Base-by-base conservation (phyloP, 1,140 invertebrate species). In the Tetranychus urticae region DNA sequence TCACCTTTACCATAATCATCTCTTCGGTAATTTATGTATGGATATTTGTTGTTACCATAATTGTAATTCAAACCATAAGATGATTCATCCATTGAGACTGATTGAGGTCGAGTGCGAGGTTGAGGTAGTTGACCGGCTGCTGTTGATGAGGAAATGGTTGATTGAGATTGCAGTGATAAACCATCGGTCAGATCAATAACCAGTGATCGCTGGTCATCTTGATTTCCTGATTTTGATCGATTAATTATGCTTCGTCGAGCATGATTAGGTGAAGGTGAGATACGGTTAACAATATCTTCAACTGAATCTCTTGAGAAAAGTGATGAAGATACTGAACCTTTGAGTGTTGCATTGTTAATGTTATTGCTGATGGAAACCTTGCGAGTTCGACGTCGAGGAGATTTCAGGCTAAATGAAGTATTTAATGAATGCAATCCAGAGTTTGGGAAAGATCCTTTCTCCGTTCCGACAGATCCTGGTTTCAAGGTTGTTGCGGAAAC, bases 381-480 rank as follows among this genome's bases (percentile, higher is more conserved):
- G 13, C 50, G 12, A 3, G n/a, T 12, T 31, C 50, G 50, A 31
- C 50, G 50, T 31, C 50, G 50, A 2, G 57, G 37, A 0, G 57
- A 42, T 14, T 46, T 13, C 4, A 33, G 10, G 2, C n/a, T 62
- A 34, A 23, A n/a, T 5, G 45, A 45, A 12, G 59, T 37, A 34
- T 37, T 34, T 4, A 58, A 35, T 12, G 60, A 62, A 37, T 45
- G 48, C 0, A 42, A 0, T 6, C 39, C 39, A 10, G 39, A 42
- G 10, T 42, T 42, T 42, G 39, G 5, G 5, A 10, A 6, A 42
- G 45, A 48, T 48, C 33, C 46, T 39, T 10, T n/a, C 35, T 14
- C 35, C 50, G 39, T 56, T 61, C 42, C 1, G 64, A 63, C 13
- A 58, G 62, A 46, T 65, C 60, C 10, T 60, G 46, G 13, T 36